Conservation (phyloP, 2,113 vertebrate species). For the Potamarius usumacintae region DNA sequence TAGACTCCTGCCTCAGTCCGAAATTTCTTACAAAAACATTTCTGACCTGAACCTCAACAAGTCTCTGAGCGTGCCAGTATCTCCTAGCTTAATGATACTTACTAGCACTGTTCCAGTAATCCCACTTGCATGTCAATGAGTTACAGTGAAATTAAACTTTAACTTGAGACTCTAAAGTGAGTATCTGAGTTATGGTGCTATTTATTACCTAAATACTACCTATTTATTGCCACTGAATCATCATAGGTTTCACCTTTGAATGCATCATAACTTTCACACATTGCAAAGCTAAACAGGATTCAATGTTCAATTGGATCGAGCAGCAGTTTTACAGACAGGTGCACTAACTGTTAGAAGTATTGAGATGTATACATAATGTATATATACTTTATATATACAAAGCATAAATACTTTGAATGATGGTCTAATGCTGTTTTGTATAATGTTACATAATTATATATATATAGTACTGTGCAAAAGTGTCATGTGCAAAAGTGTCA, state of each 20-base stretch:
- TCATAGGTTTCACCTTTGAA: conserved; percentile 9
- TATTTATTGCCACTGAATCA: background rate
- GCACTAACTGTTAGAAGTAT: background rate
- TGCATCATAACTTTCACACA: background rate
- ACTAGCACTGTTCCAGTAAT: background rate
- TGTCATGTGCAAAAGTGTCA: too few relatives aligned
- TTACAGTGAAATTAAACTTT: conserved; percentile 26
- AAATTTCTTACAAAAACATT: background rate
- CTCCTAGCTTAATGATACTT: background rate
- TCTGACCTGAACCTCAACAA: background rate
- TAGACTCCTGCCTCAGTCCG: background rate
- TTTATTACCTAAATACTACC: too few relatives aligned
- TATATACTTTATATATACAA: too few relatives aligned
- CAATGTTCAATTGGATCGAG: background rate
- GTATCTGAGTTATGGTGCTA: background rate
- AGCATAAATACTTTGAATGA: too few relatives aligned
- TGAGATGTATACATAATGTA: too few relatives aligned
- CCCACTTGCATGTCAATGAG: background rate
- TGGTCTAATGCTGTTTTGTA: too few relatives aligned
- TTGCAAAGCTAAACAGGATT: background rate
- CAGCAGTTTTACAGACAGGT: background rate
- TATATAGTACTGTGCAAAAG: too few relatives aligned
- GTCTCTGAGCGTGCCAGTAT: background rate
- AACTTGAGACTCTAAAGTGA: conserved; percentile 14
- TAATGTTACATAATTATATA: too few relatives aligned